Evolutionary conservation across 2,797 vertebrate genomes (phyloP).

Genomic region (Zenarchopterus dispar): DNA sequence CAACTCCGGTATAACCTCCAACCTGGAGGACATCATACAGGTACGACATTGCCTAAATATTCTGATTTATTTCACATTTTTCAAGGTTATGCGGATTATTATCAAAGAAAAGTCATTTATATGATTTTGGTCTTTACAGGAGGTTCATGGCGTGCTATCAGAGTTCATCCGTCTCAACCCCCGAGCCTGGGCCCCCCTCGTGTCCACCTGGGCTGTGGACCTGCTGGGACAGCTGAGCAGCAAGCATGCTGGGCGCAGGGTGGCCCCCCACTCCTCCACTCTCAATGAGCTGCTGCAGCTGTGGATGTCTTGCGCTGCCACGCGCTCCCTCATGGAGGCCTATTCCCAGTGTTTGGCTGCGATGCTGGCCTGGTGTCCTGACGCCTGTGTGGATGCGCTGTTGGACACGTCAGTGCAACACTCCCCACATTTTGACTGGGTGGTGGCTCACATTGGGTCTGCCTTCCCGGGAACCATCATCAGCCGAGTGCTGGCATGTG

Average conservation of each 20-base stretch:
- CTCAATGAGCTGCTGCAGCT: slow-evolving; percentile 93
- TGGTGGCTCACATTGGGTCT: slow-evolving; percentile 96
- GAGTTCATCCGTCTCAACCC: slow-evolving; percentile 91
- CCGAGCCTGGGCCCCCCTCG: slow-evolving; percentile 90
- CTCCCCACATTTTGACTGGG: slow-evolving; percentile 97
- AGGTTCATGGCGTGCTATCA: slow-evolving; percentile 86
- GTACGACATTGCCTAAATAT: slow-evolving; percentile 27
- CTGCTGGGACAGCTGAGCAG: slow-evolving; percentile 94
- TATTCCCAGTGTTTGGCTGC: slow-evolving; percentile 94
- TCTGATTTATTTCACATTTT: too few species aligned
- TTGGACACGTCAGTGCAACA: slow-evolving; percentile 95
- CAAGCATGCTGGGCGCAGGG: slow-evolving; percentile 88
- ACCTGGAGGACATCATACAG: slow-evolving; percentile 84
- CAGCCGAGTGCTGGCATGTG: slow-evolving; percentile 92
- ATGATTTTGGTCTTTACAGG: slow-evolving; percentile 65
- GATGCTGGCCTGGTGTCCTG: slow-evolving; percentile 91
- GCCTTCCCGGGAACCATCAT: slow-evolving; percentile 96
- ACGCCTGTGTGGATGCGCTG: slow-evolving; percentile 93
- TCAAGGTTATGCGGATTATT: too few species aligned
- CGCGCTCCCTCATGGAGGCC: slow-evolving; percentile 91
- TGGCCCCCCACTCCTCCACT: slow-evolving; percentile 88
- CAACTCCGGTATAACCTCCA: slow-evolving; percentile 64
- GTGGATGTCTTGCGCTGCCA: slow-evolving; percentile 94
- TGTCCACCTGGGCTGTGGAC: slow-evolving; percentile 94
- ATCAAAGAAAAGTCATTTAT: not conserved